Base-by-base conservation (phyloP, 2,888 invertebrate genomes). In the Chelonus formosanus region DNA sequence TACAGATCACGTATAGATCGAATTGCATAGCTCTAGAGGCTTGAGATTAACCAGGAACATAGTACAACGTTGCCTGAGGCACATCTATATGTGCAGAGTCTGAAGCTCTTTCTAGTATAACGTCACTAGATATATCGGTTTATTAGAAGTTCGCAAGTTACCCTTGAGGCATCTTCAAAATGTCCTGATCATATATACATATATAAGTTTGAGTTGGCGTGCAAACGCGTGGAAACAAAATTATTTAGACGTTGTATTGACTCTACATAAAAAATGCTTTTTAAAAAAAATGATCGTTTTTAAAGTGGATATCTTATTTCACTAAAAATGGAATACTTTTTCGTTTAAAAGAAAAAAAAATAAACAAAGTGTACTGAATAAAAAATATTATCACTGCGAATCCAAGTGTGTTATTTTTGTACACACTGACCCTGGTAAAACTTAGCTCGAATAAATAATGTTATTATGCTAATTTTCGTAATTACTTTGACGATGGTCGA, bases 101-200 rank as follows among this genome's bases (percentile, higher is more conserved):
- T 52, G 32, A 52, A 50, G 43, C 48, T 59, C 32, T 50, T 61
- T 61, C 43, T 32, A 4, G 3, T 52, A 61, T 44, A 52, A 61
- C 60, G 40, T 52, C 52, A 40, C 60, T 61, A 43, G 40, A 31
- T 53, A 61, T 61, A 43, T 53, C 60, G 52, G 60, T 52, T 52
- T 53, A 61, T 61, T 61, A 60, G 60, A 60, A 60, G 52, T 60
- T 60, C 40, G 36, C 60, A 36, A 61, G 60, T 52, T 43, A 43
- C 52, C 52, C 60, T 43, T 61, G 8, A 43, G 60, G 60, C 43
- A 32, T 36, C 44, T 31, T 52, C 52, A 61, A 52, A 52, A 61
- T 61, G 60, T 52, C 5, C 52, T 52, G 43, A n/a, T 61, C 52
- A 47, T 35, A 50, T 31, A 50, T 50, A 7, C 50, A 31, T 50